These are phyloP conservation scores for Syritta pipiens DNA, from an alignment of 2,888 invertebrate species.

Conservation along the genomic window DNA sequence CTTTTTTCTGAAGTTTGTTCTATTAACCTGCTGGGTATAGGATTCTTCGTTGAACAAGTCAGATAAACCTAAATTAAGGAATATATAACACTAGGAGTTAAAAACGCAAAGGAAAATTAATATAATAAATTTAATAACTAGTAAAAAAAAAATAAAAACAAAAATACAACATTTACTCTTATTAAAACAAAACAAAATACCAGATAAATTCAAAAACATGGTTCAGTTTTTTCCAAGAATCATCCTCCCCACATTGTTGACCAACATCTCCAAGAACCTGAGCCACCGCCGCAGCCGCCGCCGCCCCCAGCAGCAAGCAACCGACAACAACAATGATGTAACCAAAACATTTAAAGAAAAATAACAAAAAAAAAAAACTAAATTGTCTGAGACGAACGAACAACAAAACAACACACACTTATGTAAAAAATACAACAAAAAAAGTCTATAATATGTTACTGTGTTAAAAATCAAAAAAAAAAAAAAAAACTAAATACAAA, in stretches of 20 bases:
- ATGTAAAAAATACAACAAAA: slow-evolving; percentile 52
- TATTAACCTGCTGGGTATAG: slow-evolving; percentile 58
- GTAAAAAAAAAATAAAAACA: slow-evolving; percentile 31
- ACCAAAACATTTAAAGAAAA: slow-evolving; percentile 57
- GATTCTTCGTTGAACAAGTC: slow-evolving; percentile 66
- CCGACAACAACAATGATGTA: slow-evolving; percentile 52
- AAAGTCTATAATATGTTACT: slow-evolving; percentile 67
- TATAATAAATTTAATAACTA: slow-evolving; percentile 65
- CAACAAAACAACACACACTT: too few relatives aligned
- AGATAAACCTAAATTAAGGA: slow-evolving; percentile 68
- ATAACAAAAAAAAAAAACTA: slow-evolving; percentile 29
- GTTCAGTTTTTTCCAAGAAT: slow-evolving; percentile 47
- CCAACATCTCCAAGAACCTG: too few relatives aligned
- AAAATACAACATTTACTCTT: slow-evolving; percentile 47
- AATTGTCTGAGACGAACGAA: slow-evolving; percentile 59
- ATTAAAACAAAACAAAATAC: slow-evolving; percentile 38
- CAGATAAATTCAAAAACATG: slow-evolving; percentile 24
- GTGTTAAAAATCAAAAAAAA: slow-evolving; percentile 51
- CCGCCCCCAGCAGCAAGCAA: too few relatives aligned
- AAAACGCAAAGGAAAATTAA: slow-evolving; percentile 57
- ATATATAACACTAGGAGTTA: slow-evolving; percentile 65
- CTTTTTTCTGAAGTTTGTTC: slow-evolving; percentile 54
- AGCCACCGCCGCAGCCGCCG: slow-evolving; percentile 30
- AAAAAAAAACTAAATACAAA: slow-evolving; percentile 34
- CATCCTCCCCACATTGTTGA: slow-evolving; percentile 39